These are phyloP conservation scores for Agrypnia vestita DNA, from an alignment of 1,140 invertebrate species.

Conservation along the genomic window DNA sequence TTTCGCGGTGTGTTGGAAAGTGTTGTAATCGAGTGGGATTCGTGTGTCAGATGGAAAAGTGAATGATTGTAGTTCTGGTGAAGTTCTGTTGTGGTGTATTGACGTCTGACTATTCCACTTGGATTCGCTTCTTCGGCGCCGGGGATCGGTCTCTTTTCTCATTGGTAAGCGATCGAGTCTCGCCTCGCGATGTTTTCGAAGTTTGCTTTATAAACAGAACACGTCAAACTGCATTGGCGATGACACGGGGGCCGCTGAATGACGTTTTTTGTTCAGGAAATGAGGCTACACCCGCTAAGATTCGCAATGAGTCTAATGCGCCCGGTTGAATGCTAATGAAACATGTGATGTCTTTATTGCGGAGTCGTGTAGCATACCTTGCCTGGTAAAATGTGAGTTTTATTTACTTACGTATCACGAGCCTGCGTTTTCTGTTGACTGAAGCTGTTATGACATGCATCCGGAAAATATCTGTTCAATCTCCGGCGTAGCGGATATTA, in stretches of 20 bases:
- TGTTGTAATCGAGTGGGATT: slow-evolving; percentile 19
- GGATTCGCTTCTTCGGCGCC: slow-evolving; percentile 6
- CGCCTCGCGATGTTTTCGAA: not conserved
- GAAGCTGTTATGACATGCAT: too few species aligned
- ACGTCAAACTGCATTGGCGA: not conserved
- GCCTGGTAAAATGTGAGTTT: not conserved
- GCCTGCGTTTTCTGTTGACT: too few species aligned
- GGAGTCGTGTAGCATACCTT: not conserved
- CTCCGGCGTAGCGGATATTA: too few species aligned
- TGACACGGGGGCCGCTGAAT: slow-evolving; percentile 5
- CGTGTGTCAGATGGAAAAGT: slow-evolving; percentile 34
- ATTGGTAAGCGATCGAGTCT: not conserved
- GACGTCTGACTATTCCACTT: slow-evolving; percentile 23
- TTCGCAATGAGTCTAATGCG: not conserved
- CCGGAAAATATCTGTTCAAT: too few species aligned
- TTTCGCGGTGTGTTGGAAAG: not conserved
- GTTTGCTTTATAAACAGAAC: not conserved
- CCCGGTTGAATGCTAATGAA: slow-evolving; percentile 27
- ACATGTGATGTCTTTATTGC: slow-evolving; percentile 16
- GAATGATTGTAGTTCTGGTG: slow-evolving; percentile 36
- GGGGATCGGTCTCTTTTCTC: not conserved
- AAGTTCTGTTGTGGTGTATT: slow-evolving; percentile 10
- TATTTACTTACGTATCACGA: too few species aligned
- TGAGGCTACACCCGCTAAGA: not conserved
- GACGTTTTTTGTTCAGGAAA: slow-evolving; percentile 16